Percentiles rank a stretch among this genome's conserved stretches.
phyloP scores from a whole-genome alignment of 2,797 vertebrate species.

The Glyptemys insculpta region DNA sequence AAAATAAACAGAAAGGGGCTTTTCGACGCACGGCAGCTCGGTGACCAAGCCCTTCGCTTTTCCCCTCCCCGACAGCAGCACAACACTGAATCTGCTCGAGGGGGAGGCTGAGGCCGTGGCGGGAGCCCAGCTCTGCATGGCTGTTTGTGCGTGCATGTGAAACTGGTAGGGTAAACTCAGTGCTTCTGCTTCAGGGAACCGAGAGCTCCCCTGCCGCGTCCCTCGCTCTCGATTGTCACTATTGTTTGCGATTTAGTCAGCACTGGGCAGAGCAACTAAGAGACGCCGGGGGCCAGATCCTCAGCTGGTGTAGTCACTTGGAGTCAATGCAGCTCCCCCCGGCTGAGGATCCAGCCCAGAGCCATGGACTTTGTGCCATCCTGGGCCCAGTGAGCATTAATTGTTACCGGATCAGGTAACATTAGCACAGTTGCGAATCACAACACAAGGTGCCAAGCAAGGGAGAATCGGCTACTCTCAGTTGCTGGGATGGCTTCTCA shows the following conservation, averaged over 20 bases:
- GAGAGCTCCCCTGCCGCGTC: not conserved
- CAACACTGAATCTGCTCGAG: not conserved
- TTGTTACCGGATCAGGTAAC: no score
- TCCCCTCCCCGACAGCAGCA: not conserved
- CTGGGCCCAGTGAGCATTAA: no score
- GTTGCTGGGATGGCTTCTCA: no score
- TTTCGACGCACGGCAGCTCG: not conserved
- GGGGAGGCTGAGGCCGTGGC: no score
- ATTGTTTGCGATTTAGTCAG: not conserved
- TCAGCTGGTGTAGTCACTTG: no score
- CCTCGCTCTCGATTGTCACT: not conserved
- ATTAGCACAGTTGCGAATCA: no score
- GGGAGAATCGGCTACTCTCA: no score
- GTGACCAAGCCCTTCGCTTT: not conserved
- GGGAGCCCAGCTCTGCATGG: not conserved
- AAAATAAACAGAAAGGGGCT: not conserved
- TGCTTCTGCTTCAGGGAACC: not conserved
- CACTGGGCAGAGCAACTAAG: not conserved
- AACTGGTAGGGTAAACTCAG: not conserved
- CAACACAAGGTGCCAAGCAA: no score
- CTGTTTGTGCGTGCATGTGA: not conserved
- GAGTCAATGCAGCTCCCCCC: no score
- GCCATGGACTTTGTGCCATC: no score
- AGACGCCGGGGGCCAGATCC: not conserved
- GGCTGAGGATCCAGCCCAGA: no score